A percentile compares a stretch with the other conserved stretches of the same genome.
Conservation (phyloP, 1,140 invertebrate genomes). For the Heterodera schachtii region DNA sequence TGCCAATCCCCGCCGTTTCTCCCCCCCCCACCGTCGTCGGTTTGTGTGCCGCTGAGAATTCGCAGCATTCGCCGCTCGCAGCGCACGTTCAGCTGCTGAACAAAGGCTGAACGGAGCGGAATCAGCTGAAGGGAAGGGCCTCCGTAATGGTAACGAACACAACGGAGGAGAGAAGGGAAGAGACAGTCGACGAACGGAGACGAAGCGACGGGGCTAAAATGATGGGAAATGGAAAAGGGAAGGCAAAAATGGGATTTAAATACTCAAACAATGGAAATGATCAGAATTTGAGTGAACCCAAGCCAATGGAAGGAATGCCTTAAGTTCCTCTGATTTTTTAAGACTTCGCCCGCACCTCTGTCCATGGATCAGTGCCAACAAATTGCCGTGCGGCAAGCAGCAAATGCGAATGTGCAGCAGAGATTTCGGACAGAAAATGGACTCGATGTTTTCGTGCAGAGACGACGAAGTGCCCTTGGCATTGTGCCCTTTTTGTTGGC, state of each 20-base stretch:
- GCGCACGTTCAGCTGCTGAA: slow-evolving; percentile 6
- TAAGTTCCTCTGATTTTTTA: too few species aligned
- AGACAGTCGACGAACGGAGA: slow-evolving; percentile 3
- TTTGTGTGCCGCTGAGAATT: slow-evolving; percentile 3
- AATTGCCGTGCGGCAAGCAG: background rate
- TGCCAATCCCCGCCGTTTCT: background rate
- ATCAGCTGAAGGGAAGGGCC: slow-evolving; percentile 15
- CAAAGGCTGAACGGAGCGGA: slow-evolving; percentile 20
- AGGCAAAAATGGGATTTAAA: too few species aligned
- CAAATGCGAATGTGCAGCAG: slow-evolving; percentile 1
- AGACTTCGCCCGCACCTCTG: background rate
- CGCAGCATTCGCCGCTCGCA: slow-evolving; percentile 23
- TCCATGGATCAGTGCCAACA: slow-evolving; percentile 24
- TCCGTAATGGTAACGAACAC: slow-evolving; percentile 26
- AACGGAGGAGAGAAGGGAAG: slow-evolving; percentile 7
- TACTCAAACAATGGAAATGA: too few species aligned
- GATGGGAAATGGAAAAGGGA: background rate
- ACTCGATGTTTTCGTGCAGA: background rate
- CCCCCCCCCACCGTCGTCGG: background rate
- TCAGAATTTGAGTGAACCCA: background rate
- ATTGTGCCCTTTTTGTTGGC: background rate
- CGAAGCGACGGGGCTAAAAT: background rate
- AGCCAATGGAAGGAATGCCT: background rate
- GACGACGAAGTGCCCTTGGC: background rate
- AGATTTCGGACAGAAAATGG: background rate